A percentile compares a stretch with the other conserved stretches of the same genome.
These are phyloP conservation scores for Nephila pilipes DNA, from an alignment of 1,140 invertebrate genomes.

Conservation along the genomic window DNA sequence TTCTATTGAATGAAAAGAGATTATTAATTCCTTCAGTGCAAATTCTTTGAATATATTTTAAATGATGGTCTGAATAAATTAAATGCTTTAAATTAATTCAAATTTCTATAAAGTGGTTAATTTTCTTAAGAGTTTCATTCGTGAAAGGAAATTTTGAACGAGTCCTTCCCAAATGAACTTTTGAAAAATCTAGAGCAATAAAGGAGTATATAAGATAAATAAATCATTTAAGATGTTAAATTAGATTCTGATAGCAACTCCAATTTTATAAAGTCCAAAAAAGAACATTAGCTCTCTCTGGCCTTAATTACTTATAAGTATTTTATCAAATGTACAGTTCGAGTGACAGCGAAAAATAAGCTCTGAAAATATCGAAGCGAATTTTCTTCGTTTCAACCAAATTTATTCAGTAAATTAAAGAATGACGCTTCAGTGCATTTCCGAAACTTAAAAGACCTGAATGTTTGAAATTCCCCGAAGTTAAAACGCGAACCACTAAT, in stretches of 20 bases:
- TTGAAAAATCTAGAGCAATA: not conserved
- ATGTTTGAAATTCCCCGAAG: not conserved
- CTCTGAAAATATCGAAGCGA: not conserved
- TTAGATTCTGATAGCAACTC: not conserved
- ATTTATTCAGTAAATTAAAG: slow-evolving; percentile 15
- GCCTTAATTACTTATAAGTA: not conserved
- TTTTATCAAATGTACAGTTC: not conserved
- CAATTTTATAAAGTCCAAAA: not conserved
- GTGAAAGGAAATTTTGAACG: too few relatives aligned
- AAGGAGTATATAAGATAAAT: not conserved
- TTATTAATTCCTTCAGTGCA: too few relatives aligned
- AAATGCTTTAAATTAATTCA: too few relatives aligned
- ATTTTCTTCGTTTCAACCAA: not conserved
- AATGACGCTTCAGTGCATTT: not conserved
- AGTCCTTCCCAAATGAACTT: not conserved
- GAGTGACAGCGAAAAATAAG: not conserved
- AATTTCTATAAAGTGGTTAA: too few relatives aligned
- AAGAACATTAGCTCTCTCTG: too few relatives aligned
- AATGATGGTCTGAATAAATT: too few relatives aligned
- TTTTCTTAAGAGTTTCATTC: too few relatives aligned
- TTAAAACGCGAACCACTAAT: not conserved
- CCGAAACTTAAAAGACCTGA: not conserved
- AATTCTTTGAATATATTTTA: too few relatives aligned
- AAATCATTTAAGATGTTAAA: not conserved
- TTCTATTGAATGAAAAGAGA: too few relatives aligned